Percentiles rank a stretch among this genome's conserved stretches.
phyloP scores from a whole-genome alignment of 2,888 invertebrate species.

The Lomographa bimaculata region DNA sequence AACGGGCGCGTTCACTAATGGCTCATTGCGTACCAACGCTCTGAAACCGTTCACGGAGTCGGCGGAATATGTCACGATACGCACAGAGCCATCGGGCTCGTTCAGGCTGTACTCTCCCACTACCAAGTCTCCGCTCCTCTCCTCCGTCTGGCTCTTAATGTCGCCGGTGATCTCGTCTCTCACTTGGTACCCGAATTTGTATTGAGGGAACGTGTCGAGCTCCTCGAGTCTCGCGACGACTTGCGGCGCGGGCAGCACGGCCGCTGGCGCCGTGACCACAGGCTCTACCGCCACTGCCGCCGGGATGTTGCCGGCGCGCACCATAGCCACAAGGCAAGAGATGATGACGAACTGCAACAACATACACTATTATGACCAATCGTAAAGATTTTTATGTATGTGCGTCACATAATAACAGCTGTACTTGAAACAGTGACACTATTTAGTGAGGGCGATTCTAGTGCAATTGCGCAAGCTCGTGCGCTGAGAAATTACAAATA shows the following conservation, averaged over 20 bases:
- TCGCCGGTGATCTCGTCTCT: conserved; percentile 68
- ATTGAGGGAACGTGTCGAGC: conserved; percentile 83
- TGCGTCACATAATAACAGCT: conserved; percentile 43
- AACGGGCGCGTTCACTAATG: conserved; percentile 23
- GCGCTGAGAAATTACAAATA: conserved; percentile 75
- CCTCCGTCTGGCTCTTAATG: conserved; percentile 71
- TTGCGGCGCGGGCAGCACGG: conserved; percentile 2
- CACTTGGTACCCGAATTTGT: conserved; percentile 71
- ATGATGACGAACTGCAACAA: conserved; percentile 59
- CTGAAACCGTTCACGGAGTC: conserved; percentile 69
- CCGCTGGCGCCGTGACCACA: conserved; percentile 49
- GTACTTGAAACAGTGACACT: conserved; percentile 80
- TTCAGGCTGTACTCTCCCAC: conserved; percentile 66
- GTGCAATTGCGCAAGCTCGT: conserved; percentile 63
- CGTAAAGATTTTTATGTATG: conserved; percentile 36
- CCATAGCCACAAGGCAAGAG: conserved; percentile 61
- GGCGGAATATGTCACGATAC: conserved; percentile 66
- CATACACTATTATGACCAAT: too few species aligned
- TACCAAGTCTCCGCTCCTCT: conserved; percentile 79
- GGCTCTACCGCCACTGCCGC: conserved; percentile 53
- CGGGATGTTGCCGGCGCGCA: conserved; percentile 51
- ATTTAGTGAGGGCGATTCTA: conserved; percentile 67
- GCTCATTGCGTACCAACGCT: conserved; percentile 63
- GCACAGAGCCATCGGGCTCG: conserved; percentile 66
- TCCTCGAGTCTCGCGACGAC: conserved; percentile 58